Conservation (phyloP, 37 sponge, comb jelly and placozoan genomes). For the Halisarca cf. caerulea region DNA sequence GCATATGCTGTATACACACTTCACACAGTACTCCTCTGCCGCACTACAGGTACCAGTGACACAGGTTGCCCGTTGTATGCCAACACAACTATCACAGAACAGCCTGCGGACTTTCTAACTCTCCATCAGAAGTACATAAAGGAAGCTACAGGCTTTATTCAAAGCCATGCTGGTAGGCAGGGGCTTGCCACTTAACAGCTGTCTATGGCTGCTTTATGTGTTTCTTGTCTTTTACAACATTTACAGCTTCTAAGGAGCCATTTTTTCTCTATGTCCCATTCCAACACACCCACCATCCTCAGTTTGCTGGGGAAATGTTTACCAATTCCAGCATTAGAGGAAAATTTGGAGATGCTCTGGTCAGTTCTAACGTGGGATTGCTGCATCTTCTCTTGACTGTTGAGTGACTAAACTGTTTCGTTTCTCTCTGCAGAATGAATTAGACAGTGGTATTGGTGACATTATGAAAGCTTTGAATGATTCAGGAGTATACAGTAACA, state of each 20-base stretch:
- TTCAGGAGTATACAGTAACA: slow-evolving; percentile 36
- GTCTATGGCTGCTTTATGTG: neutral
- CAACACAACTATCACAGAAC: slow-evolving; percentile 57
- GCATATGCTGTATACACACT: neutral
- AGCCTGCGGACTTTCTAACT: slow-evolving; percentile 58
- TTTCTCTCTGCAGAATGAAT: slow-evolving; percentile 4
- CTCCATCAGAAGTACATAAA: slow-evolving; percentile 41
- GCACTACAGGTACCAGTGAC: slow-evolving; percentile 9
- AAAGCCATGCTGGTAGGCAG: slow-evolving; percentile 45
- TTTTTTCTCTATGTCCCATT: slow-evolving; percentile 71
- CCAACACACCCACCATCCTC: slow-evolving; percentile 73
- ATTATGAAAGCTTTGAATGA: slow-evolving; percentile 29
- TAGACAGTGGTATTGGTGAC: slow-evolving; percentile 63
- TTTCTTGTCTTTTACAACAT: neutral
- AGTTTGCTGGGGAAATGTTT: slow-evolving; percentile 69
- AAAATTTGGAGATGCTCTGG: slow-evolving; percentile 54
- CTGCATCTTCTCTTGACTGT: neutral
- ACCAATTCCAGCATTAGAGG: slow-evolving; percentile 53
- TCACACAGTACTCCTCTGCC: neutral
- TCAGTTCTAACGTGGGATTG: neutral
- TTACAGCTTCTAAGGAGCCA: slow-evolving; percentile 26
- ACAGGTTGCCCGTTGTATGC: slow-evolving; percentile 62
- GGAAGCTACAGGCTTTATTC: slow-evolving; percentile 54
- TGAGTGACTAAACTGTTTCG: too few species aligned
- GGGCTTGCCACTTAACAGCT: neutral